These are phyloP conservation scores for Pitangus sulphuratus DNA, from an alignment of 2,797 vertebrate species.

Conservation along the genomic window DNA sequence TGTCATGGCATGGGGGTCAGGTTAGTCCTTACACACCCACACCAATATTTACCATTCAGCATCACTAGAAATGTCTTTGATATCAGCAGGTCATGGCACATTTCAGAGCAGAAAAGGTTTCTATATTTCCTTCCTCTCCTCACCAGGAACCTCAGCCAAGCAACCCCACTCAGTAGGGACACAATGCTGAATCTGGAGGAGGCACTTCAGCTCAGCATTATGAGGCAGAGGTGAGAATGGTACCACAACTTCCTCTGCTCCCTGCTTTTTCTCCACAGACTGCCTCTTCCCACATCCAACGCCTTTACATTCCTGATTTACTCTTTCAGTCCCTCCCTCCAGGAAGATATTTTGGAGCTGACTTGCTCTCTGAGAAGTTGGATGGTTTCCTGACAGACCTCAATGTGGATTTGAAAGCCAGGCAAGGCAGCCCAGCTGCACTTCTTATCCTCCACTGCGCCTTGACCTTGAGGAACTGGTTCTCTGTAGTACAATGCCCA, in stretches of 20 bases:
- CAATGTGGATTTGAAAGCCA: background rate
- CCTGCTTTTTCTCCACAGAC: background rate
- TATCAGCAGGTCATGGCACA: background rate
- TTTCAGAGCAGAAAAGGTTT: background rate
- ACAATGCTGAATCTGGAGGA: background rate
- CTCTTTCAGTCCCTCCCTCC: background rate
- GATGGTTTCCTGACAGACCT: background rate
- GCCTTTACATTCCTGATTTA: background rate
- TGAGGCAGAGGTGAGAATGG: background rate
- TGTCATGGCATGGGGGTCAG: background rate
- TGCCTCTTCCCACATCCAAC: background rate
- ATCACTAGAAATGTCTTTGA: background rate
- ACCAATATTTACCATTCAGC: background rate
- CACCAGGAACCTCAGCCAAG: background rate
- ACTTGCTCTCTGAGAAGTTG: background rate
- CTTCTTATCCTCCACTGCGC: background rate
- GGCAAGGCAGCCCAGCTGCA: background rate
- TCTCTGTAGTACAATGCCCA: rapidly evolving
- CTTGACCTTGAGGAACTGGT: background rate
- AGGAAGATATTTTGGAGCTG: background rate
- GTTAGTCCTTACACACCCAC: background rate
- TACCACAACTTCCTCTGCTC: background rate
- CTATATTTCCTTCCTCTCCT: background rate
- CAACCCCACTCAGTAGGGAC: background rate
- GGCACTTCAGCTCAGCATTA: background rate